Conservation (phyloP, 2,888 invertebrate genomes). For the Crematogaster levior region DNA sequence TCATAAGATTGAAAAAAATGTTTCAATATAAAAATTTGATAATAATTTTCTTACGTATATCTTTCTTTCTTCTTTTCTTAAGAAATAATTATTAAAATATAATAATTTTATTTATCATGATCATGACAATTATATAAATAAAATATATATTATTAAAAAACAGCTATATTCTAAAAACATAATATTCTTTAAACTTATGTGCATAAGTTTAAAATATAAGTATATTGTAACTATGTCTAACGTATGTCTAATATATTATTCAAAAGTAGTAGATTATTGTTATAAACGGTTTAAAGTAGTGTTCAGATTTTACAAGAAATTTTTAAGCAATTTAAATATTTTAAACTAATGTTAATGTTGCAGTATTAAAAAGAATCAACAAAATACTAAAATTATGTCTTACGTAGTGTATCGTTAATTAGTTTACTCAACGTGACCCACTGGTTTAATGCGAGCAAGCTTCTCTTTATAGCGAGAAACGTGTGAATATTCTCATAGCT, state of each 20-base stretch:
- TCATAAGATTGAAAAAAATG: background rate
- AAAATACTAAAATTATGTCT: background rate
- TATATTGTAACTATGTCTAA: background rate
- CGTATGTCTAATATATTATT: background rate
- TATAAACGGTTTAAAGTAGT: background rate
- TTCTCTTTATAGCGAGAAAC: slow-evolving; percentile 65
- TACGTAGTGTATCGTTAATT: slow-evolving; percentile 3
- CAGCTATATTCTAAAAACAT: no score
- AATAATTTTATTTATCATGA: background rate
- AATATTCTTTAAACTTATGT: background rate
- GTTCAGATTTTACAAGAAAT: background rate
- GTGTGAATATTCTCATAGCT: slow-evolving; percentile 72
- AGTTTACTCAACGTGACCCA: background rate
- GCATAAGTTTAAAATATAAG: no score
- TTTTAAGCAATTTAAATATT: background rate
- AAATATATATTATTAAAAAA: no score
- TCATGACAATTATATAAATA: background rate
- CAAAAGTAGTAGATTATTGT: background rate
- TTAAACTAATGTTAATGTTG: background rate
- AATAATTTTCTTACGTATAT: background rate
- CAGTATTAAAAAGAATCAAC: background rate
- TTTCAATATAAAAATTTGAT: background rate
- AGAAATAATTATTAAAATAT: background rate
- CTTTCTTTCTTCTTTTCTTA: background rate
- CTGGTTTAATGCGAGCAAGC: slow-evolving; percentile 38